Evolutionary conservation across 2,888 invertebrate species (phyloP), one percentile per base, ranked within the genome.

Genomic region (Agriotes lineatus): DNA sequence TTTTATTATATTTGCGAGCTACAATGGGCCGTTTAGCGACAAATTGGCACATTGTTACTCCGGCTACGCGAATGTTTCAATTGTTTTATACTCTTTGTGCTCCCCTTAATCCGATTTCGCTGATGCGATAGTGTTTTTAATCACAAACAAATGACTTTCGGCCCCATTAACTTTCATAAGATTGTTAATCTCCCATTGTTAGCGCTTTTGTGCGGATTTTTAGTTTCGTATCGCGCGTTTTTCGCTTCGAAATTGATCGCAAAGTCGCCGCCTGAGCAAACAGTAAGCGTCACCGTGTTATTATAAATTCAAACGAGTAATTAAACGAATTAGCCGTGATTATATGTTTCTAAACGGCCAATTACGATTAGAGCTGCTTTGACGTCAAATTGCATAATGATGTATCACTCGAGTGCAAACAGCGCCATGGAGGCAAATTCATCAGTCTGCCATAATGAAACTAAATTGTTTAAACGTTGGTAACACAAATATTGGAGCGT

Each of bases 401-500:
- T 68, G 39, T 63, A 59, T 62, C 56, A 68, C 16, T 45, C 58
- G 42, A 44, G 44, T 45, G 33, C 33, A 63, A 63, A 63, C 59
- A 59, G 12, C 19, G 18, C 22, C 42, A 62, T 67, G 33, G 52
- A 63, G 58, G 62, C 50, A 61, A 64, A 65, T 61, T 69, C 64
- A 69, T 69, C 65, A 69, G 65, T 57, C 69, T 69, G 61, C 67
- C 70, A 67, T 82, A 82, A 81, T 81, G 82, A 80, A 80, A 82
- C 81, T 79, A 82, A 82, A 82, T 82, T 82, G 82, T 82, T 82
- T 82, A 82, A 82, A 82, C 81, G 81, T 81, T 81, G 81, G 80
- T 79, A 82, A 81, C 81, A 81, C 82, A 82, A 82, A 82, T 81
- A 82, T 81, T 81, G 79, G 79, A 80, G 78, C 79, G 77, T 78